Evolutionary conservation across 2,888 invertebrate species (phyloP).

Genomic region (Cantharis nigra): DNA sequence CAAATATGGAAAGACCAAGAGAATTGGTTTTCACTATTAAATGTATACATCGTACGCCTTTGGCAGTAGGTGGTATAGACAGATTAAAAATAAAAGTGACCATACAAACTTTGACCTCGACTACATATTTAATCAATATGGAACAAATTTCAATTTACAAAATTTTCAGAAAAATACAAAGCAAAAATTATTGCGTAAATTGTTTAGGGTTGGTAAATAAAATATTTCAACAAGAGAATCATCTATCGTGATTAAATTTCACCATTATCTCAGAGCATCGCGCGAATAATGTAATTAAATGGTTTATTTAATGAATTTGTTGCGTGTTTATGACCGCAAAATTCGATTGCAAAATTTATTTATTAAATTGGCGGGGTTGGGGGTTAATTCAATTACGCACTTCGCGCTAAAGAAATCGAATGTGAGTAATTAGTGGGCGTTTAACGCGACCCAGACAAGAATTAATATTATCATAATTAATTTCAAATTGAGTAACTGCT

Average conservation of each 20-base stretch:
- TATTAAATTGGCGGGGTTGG: neutral
- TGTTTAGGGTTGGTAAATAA: neutral
- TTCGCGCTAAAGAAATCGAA: neutral
- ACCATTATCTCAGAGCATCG: neutral
- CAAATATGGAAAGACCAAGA: too few species aligned
- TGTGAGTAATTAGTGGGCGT: neutral
- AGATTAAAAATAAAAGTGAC: neutral
- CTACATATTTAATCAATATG: neutral
- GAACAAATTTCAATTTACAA: neutral
- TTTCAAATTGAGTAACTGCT: neutral
- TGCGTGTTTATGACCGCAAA: neutral
- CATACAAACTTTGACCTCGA: neutral
- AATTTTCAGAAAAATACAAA: neutral
- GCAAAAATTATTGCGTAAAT: neutral
- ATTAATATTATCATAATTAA: neutral
- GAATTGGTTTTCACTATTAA: too few species aligned
- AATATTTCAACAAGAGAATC: neutral
- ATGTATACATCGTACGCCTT: neutral
- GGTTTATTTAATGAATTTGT: neutral
- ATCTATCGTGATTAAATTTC: neutral
- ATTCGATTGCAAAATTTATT: neutral
- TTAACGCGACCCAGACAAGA: neutral
- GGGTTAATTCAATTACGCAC: neutral
- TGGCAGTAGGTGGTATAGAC: too few species aligned
- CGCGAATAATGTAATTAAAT: neutral